Evolutionary conservation across 2,888 invertebrate genomes (phyloP).

Genomic region (Temnothorax ravouxi): DNA sequence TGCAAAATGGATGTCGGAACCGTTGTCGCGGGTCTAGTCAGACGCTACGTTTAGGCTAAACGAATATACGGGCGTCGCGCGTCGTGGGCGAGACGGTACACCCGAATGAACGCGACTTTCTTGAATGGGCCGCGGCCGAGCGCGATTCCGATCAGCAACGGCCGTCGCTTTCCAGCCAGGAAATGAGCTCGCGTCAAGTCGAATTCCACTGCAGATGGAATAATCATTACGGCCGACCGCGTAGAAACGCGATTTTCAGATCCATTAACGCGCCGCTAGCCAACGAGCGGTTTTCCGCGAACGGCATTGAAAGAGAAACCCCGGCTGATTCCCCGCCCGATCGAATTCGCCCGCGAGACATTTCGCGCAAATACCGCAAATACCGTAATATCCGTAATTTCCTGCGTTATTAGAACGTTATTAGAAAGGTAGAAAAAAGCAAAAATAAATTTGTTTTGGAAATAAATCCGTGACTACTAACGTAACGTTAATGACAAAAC

Average conservation of each 20-base stretch:
- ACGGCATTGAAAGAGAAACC: conserved; percentile 6
- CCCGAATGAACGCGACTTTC: conserved; percentile 40
- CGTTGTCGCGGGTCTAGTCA: background rate
- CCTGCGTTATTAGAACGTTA: background rate
- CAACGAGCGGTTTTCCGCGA: conserved; percentile 7
- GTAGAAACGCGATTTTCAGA: conserved; percentile 47
- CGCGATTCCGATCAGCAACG: conserved; percentile 46
- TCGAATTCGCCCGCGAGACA: background rate
- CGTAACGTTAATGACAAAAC: too few species aligned
- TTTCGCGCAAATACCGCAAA: background rate
- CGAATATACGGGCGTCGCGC: background rate
- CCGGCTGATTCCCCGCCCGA: background rate
- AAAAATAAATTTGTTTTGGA: background rate
- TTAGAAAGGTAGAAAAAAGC: background rate
- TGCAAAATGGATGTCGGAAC: background rate
- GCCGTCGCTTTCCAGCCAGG: conserved; percentile 45
- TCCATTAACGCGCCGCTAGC: conserved; percentile 27
- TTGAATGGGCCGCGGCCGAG: conserved; percentile 26
- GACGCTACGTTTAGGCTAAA: conserved; percentile 14
- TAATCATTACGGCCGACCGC: conserved; percentile 39
- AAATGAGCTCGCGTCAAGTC: conserved; percentile 58
- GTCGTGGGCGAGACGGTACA: background rate
- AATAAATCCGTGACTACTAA: background rate
- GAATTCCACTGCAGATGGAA: conserved; percentile 50
- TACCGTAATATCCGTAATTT: background rate